Evolutionary conservation across 2,888 invertebrate genomes (phyloP), one percentile per base, ranked within the genome.

Genomic region (Acanthosepion lycidas): DNA sequence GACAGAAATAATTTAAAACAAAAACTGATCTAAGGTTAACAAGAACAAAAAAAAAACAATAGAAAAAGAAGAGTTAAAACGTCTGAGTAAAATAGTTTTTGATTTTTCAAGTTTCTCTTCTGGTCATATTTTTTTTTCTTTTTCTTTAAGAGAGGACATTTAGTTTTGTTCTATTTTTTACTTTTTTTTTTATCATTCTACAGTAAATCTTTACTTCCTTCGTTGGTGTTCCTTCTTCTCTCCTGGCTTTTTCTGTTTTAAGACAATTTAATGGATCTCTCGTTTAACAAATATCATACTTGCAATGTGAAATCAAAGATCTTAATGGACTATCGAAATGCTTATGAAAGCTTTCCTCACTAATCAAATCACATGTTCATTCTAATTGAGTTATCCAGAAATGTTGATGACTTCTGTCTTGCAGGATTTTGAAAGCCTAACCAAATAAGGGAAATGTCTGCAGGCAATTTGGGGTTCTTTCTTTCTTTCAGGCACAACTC

Each of bases 341-440:
- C 93, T 93, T 93, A 93, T 93, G 93, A 93, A 93, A 51, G 93
- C 51, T 93, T 93, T 93, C 53, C 93, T 53, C 78, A 78, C 93
- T 93, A 93, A 93, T 93, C 93, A 93, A 93, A 93, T 93, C 93
- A 93, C 93, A 51, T 93, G 49, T n/a, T n/a, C n/a, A n/a, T 53
- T 53, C 49, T 93, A 93, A 93, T 93, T 53, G 53, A 53, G 93
- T 93, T 93, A 93, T 51, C 93, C 49, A 51, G 51, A 93, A 93
- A 93, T 93, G 49, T 51, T 53, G 53, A 93, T 93, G 49, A 93
- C n/a, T 93, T 93, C 53, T 53, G 93, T 93, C 51, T 93, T 93
- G n/a, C n/a, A 93, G 93, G 51, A 53, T n/a, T 93, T 93, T 53
- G 42, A 93, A 93, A 93, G 53, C 26, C 49, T 28, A 93, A 93